A percentile compares a stretch with the other conserved stretches of the same genome.
These are phyloP conservation scores for Chaetodon auriga DNA, from an alignment of 2,113 vertebrate species.

Conservation along the genomic window DNA sequence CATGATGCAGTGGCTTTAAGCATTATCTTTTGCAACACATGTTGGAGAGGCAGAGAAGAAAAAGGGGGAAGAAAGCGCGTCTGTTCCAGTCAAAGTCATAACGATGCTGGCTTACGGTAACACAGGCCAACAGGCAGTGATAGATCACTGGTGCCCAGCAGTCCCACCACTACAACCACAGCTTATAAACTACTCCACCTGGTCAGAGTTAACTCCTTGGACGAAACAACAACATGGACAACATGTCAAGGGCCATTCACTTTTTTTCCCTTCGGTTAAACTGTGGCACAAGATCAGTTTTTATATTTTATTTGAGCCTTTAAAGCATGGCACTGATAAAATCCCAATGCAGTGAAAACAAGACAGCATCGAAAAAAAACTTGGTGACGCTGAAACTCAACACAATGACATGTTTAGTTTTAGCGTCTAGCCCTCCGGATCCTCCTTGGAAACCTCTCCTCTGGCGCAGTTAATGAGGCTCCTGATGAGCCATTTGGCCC, in stretches of 20 bases:
- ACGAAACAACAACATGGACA: conserved; percentile 59
- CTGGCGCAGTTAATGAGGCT: background rate
- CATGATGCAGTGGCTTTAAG: background rate
- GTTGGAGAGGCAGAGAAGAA: conserved; percentile 3
- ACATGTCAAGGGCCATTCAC: conserved; percentile 37
- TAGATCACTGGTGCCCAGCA: conserved; percentile 73
- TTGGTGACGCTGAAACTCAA: background rate
- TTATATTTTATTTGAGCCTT: background rate
- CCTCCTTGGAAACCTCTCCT: background rate
- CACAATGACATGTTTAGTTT: background rate
- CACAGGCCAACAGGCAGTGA: conserved; percentile 57
- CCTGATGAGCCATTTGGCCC: conserved; percentile 43
- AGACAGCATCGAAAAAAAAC: background rate
- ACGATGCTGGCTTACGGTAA: conserved; percentile 60
- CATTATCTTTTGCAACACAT: conserved; percentile 48
- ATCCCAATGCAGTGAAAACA: background rate
- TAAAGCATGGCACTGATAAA: background rate
- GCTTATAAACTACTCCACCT: conserved; percentile 77
- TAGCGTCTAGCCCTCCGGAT: background rate
- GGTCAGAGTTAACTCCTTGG: conserved; percentile 64
- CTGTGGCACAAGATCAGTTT: background rate
- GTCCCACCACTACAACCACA: conserved; percentile 79
- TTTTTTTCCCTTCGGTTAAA: conserved; percentile 23
- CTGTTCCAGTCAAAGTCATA: conserved; percentile 66
- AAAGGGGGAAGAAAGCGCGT: conserved; percentile 14